phyloP scores from a whole-genome alignment of 2,888 invertebrate genomes.

The Napeogenes sylphis region DNA sequence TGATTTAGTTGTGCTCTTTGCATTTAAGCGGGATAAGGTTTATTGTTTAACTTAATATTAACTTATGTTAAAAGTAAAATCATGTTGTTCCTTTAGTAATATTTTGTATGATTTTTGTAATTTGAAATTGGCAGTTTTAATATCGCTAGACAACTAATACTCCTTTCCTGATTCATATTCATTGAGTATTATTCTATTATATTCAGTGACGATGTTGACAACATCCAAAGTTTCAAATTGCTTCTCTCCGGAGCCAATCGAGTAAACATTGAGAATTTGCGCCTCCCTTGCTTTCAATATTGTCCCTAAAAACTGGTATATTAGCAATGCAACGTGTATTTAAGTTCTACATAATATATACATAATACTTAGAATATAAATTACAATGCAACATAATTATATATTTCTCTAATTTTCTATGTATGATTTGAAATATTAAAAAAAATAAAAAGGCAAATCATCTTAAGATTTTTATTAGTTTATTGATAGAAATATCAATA shows the following conservation, averaged over 20 bases:
- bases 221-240: conserved; percentile 1
- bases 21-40: neutral
- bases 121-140: neutral
- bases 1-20: conserved; percentile 1
- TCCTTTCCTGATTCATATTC: neutral
- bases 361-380: too few species aligned
- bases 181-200: conserved; percentile 1
- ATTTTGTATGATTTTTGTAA: conserved; percentile 1
- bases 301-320: neutral
- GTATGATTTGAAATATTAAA: too few species aligned
- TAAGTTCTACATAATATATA: too few species aligned
- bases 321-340: too few species aligned
- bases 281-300: neutral
- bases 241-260: neutral
- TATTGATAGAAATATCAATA: too few species aligned
- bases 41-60: neutral
- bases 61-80: neutral
- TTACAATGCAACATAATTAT: too few species aligned
- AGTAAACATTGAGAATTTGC: neutral
- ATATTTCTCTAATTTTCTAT: too few species aligned
- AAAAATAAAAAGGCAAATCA: too few species aligned
- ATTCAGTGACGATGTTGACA: conserved; percentile 4
- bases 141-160: neutral
- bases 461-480: too few species aligned
- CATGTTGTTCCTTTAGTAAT: too few species aligned